Conservation (phyloP, 2,113 vertebrate genomes). For the Euleptes europaea region DNA sequence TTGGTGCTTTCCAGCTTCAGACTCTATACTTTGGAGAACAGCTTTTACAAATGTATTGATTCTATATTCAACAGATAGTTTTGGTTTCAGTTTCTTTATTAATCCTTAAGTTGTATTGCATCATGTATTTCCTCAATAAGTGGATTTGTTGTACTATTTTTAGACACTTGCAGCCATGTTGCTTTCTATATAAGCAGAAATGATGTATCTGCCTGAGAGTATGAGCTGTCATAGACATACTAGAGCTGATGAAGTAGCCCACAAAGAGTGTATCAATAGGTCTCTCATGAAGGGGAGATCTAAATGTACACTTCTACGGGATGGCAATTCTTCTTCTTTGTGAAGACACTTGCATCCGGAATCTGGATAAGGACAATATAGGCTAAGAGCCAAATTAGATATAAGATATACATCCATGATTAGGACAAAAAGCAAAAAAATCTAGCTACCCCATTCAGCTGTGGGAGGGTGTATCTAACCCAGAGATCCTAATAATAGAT, state of each 20-base stretch:
- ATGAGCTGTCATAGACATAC: not conserved
- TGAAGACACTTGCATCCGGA: not conserved
- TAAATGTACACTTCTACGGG: no score
- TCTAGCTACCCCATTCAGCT: no score
- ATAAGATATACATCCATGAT: no score
- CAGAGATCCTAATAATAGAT: no score
- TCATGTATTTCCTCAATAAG: not conserved
- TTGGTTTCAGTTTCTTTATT: constrained; percentile 4
- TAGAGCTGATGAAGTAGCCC: not conserved
- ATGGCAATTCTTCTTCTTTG: not conserved
- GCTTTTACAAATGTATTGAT: constrained; percentile 54
- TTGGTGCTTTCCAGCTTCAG: constrained; percentile 48
- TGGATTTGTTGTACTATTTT: not conserved
- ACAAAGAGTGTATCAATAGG: not conserved
- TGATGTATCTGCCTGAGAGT: not conserved
- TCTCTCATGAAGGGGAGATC: not conserved
- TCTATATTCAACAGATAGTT: constrained; percentile 28
- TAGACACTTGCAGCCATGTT: not conserved
- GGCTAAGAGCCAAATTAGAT: no score
- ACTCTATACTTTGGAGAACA: constrained; percentile 40
- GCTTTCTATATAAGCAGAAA: not conserved
- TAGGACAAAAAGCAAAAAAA: no score
- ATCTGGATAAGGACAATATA: no score
- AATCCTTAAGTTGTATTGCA: not conserved
- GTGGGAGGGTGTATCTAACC: no score